phyloP scores from a whole-genome alignment of 1,140 invertebrate species.

The Coptotermes formosanus region DNA sequence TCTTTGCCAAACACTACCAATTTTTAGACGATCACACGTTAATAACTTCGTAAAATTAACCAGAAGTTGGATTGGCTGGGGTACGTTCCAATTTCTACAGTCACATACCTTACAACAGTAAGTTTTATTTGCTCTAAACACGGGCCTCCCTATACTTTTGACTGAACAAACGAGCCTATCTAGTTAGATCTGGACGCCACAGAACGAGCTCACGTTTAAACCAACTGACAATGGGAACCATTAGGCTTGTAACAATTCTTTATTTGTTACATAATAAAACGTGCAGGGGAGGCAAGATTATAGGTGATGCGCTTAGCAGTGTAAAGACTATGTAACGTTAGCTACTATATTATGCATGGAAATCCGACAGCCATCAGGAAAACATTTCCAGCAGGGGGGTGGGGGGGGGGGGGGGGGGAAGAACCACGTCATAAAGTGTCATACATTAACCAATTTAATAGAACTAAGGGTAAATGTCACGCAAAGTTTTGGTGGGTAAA shows the following conservation, averaged over 20 bases:
- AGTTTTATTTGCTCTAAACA: no score
- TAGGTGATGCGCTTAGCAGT: background rate
- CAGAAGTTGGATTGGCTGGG: no score
- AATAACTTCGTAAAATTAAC: no score
- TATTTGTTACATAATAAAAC: background rate
- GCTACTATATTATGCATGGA: background rate
- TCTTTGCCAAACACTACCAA: no score
- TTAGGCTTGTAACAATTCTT: background rate
- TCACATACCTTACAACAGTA: no score
- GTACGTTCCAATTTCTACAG: no score
- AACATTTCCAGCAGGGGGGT: background rate
- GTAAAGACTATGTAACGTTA: background rate
- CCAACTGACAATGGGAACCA: background rate
- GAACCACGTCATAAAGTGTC: background rate
- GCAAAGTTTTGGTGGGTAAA: no score
- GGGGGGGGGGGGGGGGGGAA: background rate
- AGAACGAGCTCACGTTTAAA: background rate
- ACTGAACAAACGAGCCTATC: no score
- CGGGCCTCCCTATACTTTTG: no score
- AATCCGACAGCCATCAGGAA: background rate
- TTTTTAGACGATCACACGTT: no score
- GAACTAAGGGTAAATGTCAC: background rate
- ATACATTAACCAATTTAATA: background rate
- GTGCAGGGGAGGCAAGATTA: background rate
- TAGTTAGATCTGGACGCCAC: no score